Base-by-base conservation (phyloP, 2,888 invertebrate genomes). In the Nasonovia ribisnigri region DNA sequence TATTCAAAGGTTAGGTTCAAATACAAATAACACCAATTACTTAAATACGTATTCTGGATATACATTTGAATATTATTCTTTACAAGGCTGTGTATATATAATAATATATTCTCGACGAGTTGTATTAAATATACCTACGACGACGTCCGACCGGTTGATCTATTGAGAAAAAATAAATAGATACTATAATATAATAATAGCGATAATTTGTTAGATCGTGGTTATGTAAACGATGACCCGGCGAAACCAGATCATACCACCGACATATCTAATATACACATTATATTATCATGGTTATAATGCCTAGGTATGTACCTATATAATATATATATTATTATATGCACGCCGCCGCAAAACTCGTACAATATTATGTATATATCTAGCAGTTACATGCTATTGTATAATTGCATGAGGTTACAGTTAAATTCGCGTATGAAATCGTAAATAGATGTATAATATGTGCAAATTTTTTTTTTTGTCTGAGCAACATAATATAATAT, bases 191-290 rank as follows among this genome's bases (percentile, higher is more conserved):
- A 86, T 29, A 86, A 86, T 43, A 43, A 46, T 43, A 29, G 13
- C 42, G 43, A 54, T 57, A 57, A 57, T 57, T 91, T 84, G 43
- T 91, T 3, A 43, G 43, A 29, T 42, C 6, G 60, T 1, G 43
- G 60, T 91, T 84, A 84, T 54, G 54, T 84, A 84, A 91, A 91
- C 84, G 91, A 91, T 46, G 48, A 90, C 77, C 48, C 90, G 90
- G 11, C 36, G 77, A 48, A 90, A 90, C 90, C 90, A 90, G 90
- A 90, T 90, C 90, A 90, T 48, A 77, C 54, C 29, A 54, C 20
- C 54, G 4, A 16, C 13, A 42, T 16, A 57, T 5, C 5, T 42
- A 43, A 54, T 57, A 26, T 26, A 77, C 8, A 36, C 20, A 36
- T 36, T 77, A 77, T 36, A 77, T 77, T 77, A 60, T 60, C 29